These are phyloP conservation scores for Alentia gelatinosa DNA, from an alignment of 2,888 invertebrate genomes.

Conservation along the genomic window DNA sequence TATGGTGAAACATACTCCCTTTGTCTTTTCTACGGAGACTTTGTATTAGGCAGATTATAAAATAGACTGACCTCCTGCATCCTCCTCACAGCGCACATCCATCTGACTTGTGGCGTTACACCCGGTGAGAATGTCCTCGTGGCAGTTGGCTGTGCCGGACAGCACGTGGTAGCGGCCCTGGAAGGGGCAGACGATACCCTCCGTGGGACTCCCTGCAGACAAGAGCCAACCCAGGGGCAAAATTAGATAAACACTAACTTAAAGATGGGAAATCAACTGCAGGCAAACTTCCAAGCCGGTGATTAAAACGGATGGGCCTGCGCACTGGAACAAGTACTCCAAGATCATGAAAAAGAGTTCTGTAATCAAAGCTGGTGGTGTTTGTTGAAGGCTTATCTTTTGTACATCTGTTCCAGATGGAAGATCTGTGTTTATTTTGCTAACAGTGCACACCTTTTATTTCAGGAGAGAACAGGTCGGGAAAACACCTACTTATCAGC, in stretches of 20 bases:
- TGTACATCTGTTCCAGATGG: constrained; percentile 23
- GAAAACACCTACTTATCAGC: constrained; percentile 51
- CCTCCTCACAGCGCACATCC: constrained; percentile 34
- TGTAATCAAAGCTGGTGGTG: not conserved
- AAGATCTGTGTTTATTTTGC: constrained; percentile 11
- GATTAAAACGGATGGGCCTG: not conserved
- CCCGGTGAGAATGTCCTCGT: constrained; percentile 42
- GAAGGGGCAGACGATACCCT: constrained; percentile 36
- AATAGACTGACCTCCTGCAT: constrained; percentile 51
- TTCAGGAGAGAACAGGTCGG: not conserved
- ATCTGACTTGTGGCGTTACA: constrained; percentile 21
- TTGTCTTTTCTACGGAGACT: too few relatives aligned
- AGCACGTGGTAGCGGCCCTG: constrained; percentile 51
- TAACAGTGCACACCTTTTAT: not conserved
- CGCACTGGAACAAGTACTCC: not conserved
- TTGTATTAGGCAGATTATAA: too few relatives aligned
- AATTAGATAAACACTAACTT: constrained; percentile 21
- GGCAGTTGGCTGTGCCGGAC: constrained; percentile 53
- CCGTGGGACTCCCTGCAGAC: constrained; percentile 12
- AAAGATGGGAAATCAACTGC: not conserved
- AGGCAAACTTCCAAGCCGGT: not conserved
- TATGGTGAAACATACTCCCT: too few relatives aligned
- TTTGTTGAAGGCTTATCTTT: not conserved
- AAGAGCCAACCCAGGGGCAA: not conserved
- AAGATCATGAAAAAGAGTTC: not conserved